Evolutionary conservation across 2,888 invertebrate genomes (phyloP).

Genomic region (Xanthia togata): DNA sequence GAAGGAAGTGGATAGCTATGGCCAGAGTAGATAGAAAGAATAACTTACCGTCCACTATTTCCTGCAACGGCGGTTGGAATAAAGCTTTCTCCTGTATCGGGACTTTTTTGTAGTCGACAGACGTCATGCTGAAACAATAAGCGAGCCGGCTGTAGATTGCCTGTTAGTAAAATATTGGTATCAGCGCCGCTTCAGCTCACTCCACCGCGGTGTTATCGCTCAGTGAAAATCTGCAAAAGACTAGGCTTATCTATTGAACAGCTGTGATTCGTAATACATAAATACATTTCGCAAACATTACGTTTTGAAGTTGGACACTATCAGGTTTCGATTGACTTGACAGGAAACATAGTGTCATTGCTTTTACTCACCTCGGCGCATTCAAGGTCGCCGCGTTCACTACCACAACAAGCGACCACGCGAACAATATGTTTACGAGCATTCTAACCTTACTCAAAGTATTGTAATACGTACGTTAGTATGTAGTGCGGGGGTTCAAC

Average conservation of each 20-base stretch:
- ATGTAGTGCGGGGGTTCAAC: constrained; percentile 21
- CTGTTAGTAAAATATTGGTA: not conserved
- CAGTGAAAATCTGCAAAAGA: not conserved
- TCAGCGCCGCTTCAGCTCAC: not conserved
- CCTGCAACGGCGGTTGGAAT: constrained; percentile 91
- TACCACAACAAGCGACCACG: constrained; percentile 48
- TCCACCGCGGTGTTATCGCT: not conserved
- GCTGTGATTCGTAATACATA: no score
- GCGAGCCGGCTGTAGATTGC: not conserved
- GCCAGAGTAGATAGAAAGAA: not conserved
- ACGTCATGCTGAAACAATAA: constrained; percentile 75
- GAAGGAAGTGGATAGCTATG: not conserved
- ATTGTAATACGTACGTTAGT: constrained; percentile 55
- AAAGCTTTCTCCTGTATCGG: constrained; percentile 90
- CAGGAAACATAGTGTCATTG: constrained; percentile 24
- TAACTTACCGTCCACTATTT: constrained; percentile 91
- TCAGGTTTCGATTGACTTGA: constrained; percentile 8
- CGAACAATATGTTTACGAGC: constrained; percentile 50
- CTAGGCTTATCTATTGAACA: no score
- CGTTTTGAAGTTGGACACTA: not conserved
- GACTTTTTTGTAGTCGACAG: constrained; percentile 82
- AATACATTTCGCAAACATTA: not conserved
- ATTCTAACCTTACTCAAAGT: constrained; percentile 43
- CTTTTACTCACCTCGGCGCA: constrained; percentile 66
- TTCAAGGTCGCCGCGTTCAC: constrained; percentile 73